phyloP scores from a whole-genome alignment of 2,797 vertebrate genomes.

The Coluber constrictor region DNA sequence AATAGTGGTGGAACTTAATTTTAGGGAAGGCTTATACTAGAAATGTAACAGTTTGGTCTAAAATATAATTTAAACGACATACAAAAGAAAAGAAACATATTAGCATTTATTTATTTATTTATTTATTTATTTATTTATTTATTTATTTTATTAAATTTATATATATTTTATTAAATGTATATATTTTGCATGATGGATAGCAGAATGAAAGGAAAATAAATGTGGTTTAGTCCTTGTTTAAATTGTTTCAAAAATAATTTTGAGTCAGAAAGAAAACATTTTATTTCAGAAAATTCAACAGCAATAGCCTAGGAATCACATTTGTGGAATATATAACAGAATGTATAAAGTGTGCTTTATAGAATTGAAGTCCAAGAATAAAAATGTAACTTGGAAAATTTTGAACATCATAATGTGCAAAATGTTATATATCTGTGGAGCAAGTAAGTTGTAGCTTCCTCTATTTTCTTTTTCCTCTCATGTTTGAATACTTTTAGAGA shows the following conservation, averaged over 20 bases:
- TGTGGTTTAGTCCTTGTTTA: not conserved
- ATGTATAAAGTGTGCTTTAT: not conserved
- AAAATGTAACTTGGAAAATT: not conserved
- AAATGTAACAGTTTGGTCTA: not conserved
- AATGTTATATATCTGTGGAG: not conserved
- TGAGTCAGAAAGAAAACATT: not conserved
- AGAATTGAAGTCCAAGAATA: not conserved
- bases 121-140: too few relatives aligned
- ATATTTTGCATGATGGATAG: not conserved
- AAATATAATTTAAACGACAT: not conserved
- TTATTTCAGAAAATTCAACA: not conserved
- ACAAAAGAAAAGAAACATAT: not conserved
- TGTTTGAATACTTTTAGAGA: conserved; percentile 36
- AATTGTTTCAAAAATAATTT: not conserved
- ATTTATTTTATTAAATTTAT: too few relatives aligned
- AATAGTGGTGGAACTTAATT: not conserved
- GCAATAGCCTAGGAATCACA: not conserved
- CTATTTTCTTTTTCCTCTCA: conserved; percentile 43
- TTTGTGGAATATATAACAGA: not conserved
- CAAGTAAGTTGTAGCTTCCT: conserved; percentile 21
- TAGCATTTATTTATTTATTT: not conserved
- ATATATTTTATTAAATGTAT: too few relatives aligned
- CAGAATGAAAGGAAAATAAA: not conserved
- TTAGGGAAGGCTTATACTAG: not conserved
- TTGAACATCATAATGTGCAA: not conserved